Base-by-base conservation (phyloP, 2,888 invertebrate genomes). In the Crocallis elinguaria region DNA sequence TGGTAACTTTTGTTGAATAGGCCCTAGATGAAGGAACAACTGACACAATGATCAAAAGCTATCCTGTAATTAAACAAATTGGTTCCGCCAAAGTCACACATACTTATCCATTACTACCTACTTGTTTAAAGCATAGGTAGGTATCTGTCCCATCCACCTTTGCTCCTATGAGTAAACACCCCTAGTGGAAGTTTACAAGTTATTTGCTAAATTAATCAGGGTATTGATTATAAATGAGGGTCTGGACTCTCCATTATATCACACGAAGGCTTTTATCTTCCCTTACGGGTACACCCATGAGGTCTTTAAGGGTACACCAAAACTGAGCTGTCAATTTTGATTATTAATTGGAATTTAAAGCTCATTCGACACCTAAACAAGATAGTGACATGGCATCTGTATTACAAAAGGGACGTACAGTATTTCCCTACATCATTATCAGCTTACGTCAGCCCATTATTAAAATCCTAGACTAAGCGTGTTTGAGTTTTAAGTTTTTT, bases 211-310 rank as follows among this genome's bases (percentile, higher is more conserved):
- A 55, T 55, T 44, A 49, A 52, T 51, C 49, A 42, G 41, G 41
- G 49, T 39, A 52, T 52, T 44, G 54, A 42, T 54, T 43, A 39
- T 49, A 41, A 63, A 60, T 23, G 48, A 56, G 48, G 49, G 57
- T 48, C 29, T 45, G 55, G 23, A 16, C 37, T 21, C 9, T n/a
- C 39, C 30, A 21, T 48, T 39, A 39, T 48, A 48, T 39, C 39
- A 27, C 41, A 29, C 11, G 27, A 19, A 30, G 44, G 36, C 44
- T 36, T 44, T 44, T 44, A 44, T 44, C 45, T 36, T 12, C 33
- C 21, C 43, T 23, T 32, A 33, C 17, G 43, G 13, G 19, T 9
- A 7, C 5, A 16, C 19, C 38, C 38, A 1, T 23, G 25, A 33
- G 23, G 33, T 14, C 14, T 14, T 32, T 9, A 7, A 12, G 19